Evolutionary conservation across 2,888 invertebrate species (phyloP), one percentile per base, ranked within the genome.

Genomic region (Drosophila buzzatii): DNA sequence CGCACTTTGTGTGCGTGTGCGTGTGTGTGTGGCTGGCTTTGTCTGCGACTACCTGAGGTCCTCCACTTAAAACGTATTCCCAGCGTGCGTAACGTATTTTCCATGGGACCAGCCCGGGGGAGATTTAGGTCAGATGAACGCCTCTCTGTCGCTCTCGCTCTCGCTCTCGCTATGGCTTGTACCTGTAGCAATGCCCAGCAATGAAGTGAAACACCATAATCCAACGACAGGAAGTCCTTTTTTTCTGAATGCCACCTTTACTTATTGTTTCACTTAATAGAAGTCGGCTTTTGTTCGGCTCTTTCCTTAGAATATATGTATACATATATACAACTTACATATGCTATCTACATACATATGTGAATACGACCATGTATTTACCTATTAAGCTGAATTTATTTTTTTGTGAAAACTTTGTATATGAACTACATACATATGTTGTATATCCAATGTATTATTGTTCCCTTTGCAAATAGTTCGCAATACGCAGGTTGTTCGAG

Each of bases 211-310:
- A 78, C 69, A 59, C 33, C 14, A 55, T 67, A 77, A 65, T 18
- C 6, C 75, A 83, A 53, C 65, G 67, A 69, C 84, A 88, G 89
- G 89, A 85, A 81, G 75, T 88, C 56, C 61, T 70, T 72, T 70
- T 80, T 55, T 44, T 69, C n/a, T 61, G 55, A 58, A 67, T 76
- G 44, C 59, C 59, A 62, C 61, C 70, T 53, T 59, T 72, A 51
- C 71, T 75, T 76, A 74, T 76, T 80, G 74, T 66, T 64, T 71
- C 23, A 47, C 61, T 52, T 58, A 42, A 76, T 59, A 60, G 42
- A 59, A 71, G 27, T 27, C 53, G 52, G 49, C 52, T 47, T 67
- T 82, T 79, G 63, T 69, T 52, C 14, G 55, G 47, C 16, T 16
- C 16, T 27, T 39, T 55, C 61, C 45, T 18, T 44, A 31, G 18